Evolutionary conservation across 2,888 invertebrate species (phyloP).

Genomic region (Sylvicola fuscatus): DNA sequence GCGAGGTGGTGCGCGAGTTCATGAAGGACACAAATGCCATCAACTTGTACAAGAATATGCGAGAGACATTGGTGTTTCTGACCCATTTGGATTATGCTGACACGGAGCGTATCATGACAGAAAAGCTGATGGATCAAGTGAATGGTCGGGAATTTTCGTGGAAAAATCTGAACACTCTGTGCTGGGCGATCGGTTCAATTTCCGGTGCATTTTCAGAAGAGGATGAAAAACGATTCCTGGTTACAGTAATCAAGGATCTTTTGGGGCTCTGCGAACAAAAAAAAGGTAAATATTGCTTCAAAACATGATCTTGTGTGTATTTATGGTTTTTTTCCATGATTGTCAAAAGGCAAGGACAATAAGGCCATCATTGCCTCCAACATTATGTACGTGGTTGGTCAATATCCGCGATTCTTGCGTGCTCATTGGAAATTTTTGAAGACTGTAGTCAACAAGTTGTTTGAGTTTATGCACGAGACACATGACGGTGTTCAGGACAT

Average conservation of each 20-base stretch:
- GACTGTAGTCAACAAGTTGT: conserved; percentile 98
- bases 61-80: conserved; percentile 91
- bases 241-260: conserved; percentile 95
- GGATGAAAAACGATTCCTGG: conserved; percentile 96
- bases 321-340: neutral
- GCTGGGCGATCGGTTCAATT: conserved; percentile 99
- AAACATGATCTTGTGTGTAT: neutral
- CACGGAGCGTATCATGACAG: conserved; percentile 97
- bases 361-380: conserved; percentile 99
- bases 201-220: conserved; percentile 99
- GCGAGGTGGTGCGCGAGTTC: conserved; percentile 96
- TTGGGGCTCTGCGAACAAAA: conserved; percentile 96
- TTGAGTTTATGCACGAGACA: conserved; percentile 99
- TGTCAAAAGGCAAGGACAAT: conserved; percentile 65
- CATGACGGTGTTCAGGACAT: conserved; percentile 99
- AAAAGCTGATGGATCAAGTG: conserved; percentile 94
- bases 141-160: conserved; percentile 98
- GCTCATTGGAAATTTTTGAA: conserved; percentile 99
- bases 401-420: conserved; percentile 92
- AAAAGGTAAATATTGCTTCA: conserved; percentile 29
- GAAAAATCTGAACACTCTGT: conserved; percentile 98
- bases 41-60: conserved; percentile 98
- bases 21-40: conserved; percentile 99
- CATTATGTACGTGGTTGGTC: conserved; percentile 99
- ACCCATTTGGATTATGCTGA: conserved; percentile 97